Base-by-base conservation (phyloP, 1,140 invertebrate genomes). In the Drosophila tsacasi region DNA sequence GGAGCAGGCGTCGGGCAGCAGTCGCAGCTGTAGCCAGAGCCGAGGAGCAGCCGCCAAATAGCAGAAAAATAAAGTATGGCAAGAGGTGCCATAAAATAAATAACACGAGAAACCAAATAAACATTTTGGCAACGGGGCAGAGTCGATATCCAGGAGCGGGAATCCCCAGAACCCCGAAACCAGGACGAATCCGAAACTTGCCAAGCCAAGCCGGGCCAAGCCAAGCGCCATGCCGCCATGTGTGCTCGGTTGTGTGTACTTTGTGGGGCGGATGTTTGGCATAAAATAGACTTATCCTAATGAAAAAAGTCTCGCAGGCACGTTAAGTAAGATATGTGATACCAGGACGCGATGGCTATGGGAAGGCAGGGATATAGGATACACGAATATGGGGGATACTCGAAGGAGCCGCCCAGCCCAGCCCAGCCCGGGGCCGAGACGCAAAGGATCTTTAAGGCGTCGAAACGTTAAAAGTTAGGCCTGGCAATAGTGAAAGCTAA, bases 261-360 rank as follows among this genome's bases (percentile, higher is more conserved):
- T 32, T 62, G 77, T 63, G 58, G 71, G 58, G 68, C 60, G 76
- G 75, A 76, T 89, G 81, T 76, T 84, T 81, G 81, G 85, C 71
- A 90, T 90, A 90, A 90, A 90, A 90, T 90, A 90, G 85, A 90
- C 85, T 90, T 90, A 90, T 91, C 86, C 85, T 90, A 90, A 90
- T 90, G 85, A 91, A 90, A 90, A 90, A 90, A 90, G 85, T 89
- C 85, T 90, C 71, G 85, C 67, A 90, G 81, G 85, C 81, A 85
- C 81, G 81, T 90, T 89, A 90, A 90, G 85, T 90, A 90, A 89
- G 85, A 90, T 89, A 90, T 85, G 85, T 91, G 83, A 89, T 84
- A 75, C 60, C 61, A 71, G 46, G 68, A 69, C 50, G 71, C 64
- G 62, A 55, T 25, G 46, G 46, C 21, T 17, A 12, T 25, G 44